A percentile compares a stretch with the other conserved stretches of the same genome.
phyloP scores from a whole-genome alignment of 2,113 vertebrate species.

The Scartelaos histophorus region DNA sequence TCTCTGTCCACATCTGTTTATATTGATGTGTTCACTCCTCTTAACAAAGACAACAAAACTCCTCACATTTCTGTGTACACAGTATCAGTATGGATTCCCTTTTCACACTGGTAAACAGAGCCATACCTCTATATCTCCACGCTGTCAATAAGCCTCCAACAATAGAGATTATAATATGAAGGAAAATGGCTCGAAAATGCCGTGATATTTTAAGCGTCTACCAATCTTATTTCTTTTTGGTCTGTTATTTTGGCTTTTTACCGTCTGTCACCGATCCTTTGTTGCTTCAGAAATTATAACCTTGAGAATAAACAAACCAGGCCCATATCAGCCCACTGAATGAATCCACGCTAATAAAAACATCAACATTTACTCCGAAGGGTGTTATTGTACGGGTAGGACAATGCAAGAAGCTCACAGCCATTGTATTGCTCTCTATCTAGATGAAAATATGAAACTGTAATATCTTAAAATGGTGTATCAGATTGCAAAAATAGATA shows the following conservation, averaged over 20 bases:
- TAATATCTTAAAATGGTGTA: neutral
- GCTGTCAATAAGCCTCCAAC: neutral
- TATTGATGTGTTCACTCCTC: neutral
- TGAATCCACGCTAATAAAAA: neutral
- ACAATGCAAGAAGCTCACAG: neutral
- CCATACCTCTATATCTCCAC: neutral
- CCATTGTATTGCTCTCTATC: neutral
- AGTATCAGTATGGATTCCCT: neutral
- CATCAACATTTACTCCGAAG: neutral
- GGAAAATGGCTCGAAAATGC: neutral
- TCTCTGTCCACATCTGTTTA: neutral
- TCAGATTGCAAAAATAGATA: too few species aligned
- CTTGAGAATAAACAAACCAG: conserved; percentile 3
- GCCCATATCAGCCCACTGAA: neutral
- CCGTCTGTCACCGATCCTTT: neutral
- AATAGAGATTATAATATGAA: neutral
- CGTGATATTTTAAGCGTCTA: neutral
- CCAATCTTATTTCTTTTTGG: neutral
- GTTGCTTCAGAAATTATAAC: neutral
- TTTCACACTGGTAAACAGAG: neutral
- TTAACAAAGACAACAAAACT: neutral
- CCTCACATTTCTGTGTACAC: neutral
- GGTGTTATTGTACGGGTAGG: neutral
- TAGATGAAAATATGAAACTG: neutral
- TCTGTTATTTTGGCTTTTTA: neutral